Evolutionary conservation across 1,140 invertebrate genomes (phyloP).

Genomic region (Caenorhabditis inopinata): DNA sequence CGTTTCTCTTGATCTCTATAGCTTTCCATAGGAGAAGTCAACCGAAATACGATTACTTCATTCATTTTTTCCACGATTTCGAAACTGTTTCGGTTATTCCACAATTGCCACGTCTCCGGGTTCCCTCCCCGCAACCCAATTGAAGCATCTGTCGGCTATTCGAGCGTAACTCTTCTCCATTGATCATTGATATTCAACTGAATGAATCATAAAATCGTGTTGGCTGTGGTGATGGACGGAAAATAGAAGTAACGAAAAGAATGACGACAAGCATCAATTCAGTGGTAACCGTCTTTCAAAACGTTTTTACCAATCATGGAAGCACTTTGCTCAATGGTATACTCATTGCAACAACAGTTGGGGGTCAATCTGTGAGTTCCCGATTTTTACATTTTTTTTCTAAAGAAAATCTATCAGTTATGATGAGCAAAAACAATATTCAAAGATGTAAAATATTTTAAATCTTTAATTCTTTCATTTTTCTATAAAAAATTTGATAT

Average conservation of each 20-base stretch:
- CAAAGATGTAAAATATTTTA: too few relatives aligned
- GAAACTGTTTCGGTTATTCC: neutral
- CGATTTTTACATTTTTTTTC: too few relatives aligned
- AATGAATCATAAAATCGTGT: neutral
- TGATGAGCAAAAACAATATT: too few relatives aligned
- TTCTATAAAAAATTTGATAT: too few relatives aligned
- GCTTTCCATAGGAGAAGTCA: neutral
- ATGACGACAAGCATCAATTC: conserved; percentile 37
- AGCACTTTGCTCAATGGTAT: conserved; percentile 57
- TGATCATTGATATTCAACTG: conserved; percentile 22
- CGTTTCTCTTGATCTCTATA: neutral
- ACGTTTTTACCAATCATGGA: conserved; percentile 57
- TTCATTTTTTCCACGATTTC: neutral
- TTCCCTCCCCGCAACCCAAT: too few relatives aligned
- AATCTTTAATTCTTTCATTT: too few relatives aligned
- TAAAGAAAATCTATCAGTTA: too few relatives aligned
- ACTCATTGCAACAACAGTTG: conserved; percentile 62
- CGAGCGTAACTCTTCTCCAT: too few relatives aligned
- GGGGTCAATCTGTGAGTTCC: conserved; percentile 58
- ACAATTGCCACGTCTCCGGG: neutral
- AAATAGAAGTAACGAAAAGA: neutral
- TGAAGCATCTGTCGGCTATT: too few relatives aligned
- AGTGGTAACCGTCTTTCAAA: conserved; percentile 37
- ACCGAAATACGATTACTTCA: conserved; percentile 1
- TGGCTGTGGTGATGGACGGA: neutral